These are phyloP conservation scores for Platyura marginata DNA, from an alignment of 1,140 invertebrate species.

Conservation along the genomic window DNA sequence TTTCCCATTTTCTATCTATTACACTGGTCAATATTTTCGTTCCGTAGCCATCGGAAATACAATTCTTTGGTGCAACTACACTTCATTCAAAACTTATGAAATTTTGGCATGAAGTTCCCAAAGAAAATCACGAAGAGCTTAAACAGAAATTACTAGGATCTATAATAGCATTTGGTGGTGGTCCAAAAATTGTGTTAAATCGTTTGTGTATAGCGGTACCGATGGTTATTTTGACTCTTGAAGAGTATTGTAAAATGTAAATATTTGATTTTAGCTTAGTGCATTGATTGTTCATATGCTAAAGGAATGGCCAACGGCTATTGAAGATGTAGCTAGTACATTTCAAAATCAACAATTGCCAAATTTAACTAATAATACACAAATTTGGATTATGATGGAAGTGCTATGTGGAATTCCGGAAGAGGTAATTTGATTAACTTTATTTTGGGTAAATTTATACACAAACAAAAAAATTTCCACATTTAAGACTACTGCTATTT, in stretches of 20 bases:
- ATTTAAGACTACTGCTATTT: slow-evolving; percentile 14
- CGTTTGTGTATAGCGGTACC: slow-evolving; percentile 68
- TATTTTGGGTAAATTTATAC: neutral
- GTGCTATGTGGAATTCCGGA: slow-evolving; percentile 60
- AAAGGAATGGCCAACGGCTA: slow-evolving; percentile 39
- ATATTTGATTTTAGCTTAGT: slow-evolving; percentile 32
- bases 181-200: slow-evolving; percentile 68
- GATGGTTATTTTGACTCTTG: neutral
- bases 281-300: slow-evolving; percentile 46
- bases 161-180: slow-evolving; percentile 51
- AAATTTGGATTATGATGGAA: slow-evolving; percentile 45
- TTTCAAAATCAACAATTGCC: slow-evolving; percentile 40
- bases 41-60: slow-evolving; percentile 68
- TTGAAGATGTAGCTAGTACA: slow-evolving; percentile 39
- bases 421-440: slow-evolving; percentile 36
- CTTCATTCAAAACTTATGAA: slow-evolving; percentile 72
- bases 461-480: neutral
- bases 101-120: slow-evolving; percentile 68
- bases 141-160: slow-evolving; percentile 55
- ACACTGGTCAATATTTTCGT: neutral
- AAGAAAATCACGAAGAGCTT: slow-evolving; percentile 51
- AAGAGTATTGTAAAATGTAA: slow-evolving; percentile 4
- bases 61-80: slow-evolving; percentile 83
- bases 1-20: neutral
- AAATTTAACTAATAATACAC: slow-evolving; percentile 27